Conservation (phyloP, 2,113 vertebrate genomes). For the Odontophorus gujanensis region DNA sequence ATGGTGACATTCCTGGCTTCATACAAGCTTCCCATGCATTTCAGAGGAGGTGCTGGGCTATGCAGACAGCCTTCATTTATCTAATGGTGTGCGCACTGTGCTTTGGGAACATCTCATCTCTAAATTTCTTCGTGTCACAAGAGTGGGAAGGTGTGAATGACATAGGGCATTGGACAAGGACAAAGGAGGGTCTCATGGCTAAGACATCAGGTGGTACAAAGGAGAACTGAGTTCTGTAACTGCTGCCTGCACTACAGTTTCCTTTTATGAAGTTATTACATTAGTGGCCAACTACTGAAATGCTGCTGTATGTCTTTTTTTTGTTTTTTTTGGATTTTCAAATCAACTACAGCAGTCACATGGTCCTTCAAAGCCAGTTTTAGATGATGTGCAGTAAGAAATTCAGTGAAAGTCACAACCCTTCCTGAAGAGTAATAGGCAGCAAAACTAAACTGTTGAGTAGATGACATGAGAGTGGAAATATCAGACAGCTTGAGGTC, state of each 20-base stretch:
- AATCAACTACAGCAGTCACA: not conserved
- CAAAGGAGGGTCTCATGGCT: not conserved
- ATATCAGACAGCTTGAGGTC: not conserved
- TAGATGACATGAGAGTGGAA: not conserved
- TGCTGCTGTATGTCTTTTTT: not conserved
- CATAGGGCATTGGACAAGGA: not conserved
- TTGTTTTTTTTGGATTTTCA: conserved; percentile 32
- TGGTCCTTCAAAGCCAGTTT: not conserved
- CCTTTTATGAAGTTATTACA: not conserved
- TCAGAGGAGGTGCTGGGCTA: not conserved
- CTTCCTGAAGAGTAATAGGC: not conserved
- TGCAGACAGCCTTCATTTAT: not conserved
- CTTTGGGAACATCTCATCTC: not conserved
- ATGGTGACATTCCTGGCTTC: not conserved
- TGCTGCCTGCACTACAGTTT: not conserved
- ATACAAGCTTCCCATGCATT: not conserved
- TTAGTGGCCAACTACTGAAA: conserved; percentile 23
- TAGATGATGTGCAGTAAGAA: conserved; percentile 9
- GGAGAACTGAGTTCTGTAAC: not conserved
- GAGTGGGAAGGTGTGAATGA: not conserved
- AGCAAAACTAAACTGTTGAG: conserved; percentile 9
- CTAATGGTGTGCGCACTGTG: accelerated
- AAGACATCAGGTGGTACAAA: not conserved
- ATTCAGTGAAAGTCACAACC: conserved; percentile 34
- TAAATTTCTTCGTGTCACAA: not conserved